A percentile compares a stretch with the other conserved stretches of the same genome.
Evolutionary conservation across 2,113 vertebrate species (phyloP).

Genomic region (Todiramphus chloris): DNA sequence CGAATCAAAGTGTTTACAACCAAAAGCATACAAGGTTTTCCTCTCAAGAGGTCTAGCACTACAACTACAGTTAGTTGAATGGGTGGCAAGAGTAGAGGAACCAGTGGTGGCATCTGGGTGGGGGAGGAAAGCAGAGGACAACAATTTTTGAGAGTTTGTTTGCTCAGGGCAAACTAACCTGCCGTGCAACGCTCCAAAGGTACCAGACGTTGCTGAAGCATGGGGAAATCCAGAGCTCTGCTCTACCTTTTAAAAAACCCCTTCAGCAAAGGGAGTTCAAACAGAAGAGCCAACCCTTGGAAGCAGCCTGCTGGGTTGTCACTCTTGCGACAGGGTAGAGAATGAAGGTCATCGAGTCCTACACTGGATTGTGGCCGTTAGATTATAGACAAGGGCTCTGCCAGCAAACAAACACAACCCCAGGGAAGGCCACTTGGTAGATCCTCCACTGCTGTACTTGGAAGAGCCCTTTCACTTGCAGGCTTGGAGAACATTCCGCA

Average conservation of each 20-base stretch:
- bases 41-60: neutral
- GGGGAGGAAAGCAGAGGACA: neutral
- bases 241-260: neutral
- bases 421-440: neutral
- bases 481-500: neutral
- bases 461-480: neutral
- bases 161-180: neutral
- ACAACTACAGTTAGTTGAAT: neutral
- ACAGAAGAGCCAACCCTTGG: neutral
- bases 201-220: neutral
- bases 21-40: neutral
- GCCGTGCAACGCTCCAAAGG: neutral
- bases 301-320: neutral
- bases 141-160: neutral
- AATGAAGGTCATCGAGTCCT: neutral
- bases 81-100: neutral
- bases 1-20: neutral
- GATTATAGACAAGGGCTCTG: neutral
- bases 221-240: neutral
- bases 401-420: neutral
- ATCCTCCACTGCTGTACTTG: neutral
- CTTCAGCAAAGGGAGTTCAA: neutral
- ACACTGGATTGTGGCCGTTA: too few species aligned
- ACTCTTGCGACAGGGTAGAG: neutral
- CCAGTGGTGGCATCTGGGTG: neutral